phyloP scores from a whole-genome alignment of 1,140 invertebrate species.

The Caerostris extrusa region DNA sequence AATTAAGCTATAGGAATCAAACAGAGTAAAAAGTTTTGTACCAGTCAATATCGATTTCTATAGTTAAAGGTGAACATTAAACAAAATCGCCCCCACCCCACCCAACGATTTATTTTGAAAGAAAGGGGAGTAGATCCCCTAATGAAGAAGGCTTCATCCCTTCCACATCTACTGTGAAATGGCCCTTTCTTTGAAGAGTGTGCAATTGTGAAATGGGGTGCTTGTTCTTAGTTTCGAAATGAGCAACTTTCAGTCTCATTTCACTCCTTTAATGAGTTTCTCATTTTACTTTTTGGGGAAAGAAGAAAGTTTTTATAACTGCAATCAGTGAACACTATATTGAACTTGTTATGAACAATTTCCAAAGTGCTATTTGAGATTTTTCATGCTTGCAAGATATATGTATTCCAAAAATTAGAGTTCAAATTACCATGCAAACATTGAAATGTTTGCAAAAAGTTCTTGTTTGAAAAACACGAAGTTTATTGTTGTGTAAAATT shows the following conservation, averaged over 20 bases:
- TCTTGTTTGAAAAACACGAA: too few relatives aligned
- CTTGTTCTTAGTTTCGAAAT: not conserved
- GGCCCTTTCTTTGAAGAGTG: not conserved
- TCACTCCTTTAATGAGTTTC: not conserved
- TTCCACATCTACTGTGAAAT: not conserved
- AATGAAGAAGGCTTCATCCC: not conserved
- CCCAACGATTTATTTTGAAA: not conserved
- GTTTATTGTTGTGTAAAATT: too few relatives aligned
- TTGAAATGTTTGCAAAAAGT: too few relatives aligned
- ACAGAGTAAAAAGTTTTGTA: not conserved
- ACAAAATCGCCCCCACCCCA: not conserved
- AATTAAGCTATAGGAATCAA: not conserved
- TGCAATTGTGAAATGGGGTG: not conserved
- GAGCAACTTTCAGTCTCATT: not conserved
- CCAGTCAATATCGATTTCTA: not conserved
- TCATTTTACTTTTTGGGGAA: not conserved
- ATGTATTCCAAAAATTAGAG: too few relatives aligned
- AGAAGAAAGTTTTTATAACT: too few relatives aligned
- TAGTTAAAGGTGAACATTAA: not conserved
- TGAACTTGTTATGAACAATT: too few relatives aligned
- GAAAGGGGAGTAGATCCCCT: not conserved
- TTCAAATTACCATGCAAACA: too few relatives aligned
- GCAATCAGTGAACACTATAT: too few relatives aligned
- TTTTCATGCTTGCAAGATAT: too few relatives aligned
- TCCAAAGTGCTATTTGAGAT: too few relatives aligned